Evolutionary conservation across 1,140 invertebrate genomes (phyloP).

Genomic region (Lucilia sericata): DNA sequence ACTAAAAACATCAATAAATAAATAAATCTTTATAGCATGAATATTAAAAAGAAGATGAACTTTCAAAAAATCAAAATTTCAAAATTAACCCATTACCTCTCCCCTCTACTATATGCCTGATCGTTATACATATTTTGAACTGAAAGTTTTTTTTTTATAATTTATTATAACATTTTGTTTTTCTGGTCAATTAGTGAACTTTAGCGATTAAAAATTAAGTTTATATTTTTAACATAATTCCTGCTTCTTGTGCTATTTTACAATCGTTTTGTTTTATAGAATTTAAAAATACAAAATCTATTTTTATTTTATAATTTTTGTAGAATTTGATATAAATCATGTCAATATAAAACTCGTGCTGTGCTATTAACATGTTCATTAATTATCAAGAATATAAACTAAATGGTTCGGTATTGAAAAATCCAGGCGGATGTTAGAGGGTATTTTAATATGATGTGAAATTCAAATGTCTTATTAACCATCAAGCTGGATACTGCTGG

Average conservation of each 20-base stretch:
- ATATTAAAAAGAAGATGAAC: not conserved
- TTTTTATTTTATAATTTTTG: not conserved
- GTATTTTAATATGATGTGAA: no score
- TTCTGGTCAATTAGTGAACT: not conserved
- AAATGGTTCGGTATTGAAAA: no score
- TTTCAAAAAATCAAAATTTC: constrained; percentile 17
- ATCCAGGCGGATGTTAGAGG: no score
- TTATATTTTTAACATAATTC: not conserved
- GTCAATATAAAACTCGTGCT: not conserved
- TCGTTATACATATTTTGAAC: no score
- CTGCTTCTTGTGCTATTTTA: not conserved
- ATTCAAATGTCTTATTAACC: no score
- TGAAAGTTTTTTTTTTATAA: not conserved
- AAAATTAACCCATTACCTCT: not conserved
- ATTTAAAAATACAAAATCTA: not conserved
- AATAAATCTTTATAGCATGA: no score
- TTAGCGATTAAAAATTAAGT: constrained; percentile 5
- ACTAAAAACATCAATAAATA: no score
- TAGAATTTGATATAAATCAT: not conserved
- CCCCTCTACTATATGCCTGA: not conserved
- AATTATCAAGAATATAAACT: not conserved
- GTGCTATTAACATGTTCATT: constrained; percentile 2
- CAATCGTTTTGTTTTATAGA: not conserved
- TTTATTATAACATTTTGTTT: not conserved
- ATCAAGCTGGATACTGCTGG: no score